Evolutionary conservation across 2,888 invertebrate species (phyloP).

Genomic region (Synergus laeviventris): DNA sequence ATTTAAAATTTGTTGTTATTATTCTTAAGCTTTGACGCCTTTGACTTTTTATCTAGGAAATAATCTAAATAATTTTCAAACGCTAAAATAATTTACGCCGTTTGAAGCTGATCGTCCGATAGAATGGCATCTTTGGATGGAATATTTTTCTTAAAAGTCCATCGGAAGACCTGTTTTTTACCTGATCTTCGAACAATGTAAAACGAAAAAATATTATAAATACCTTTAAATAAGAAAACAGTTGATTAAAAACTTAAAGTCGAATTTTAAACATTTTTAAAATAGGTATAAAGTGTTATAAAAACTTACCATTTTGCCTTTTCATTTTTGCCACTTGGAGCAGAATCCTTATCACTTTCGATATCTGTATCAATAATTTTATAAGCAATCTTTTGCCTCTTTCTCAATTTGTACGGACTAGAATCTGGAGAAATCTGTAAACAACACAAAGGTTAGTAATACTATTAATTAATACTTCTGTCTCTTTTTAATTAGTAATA

Average conservation of each 20-base stretch:
- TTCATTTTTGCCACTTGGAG: neutral
- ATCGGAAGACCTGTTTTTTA: neutral
- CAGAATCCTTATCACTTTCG: neutral
- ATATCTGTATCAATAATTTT: neutral
- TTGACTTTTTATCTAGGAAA: neutral
- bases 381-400: neutral
- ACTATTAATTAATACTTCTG: neutral
- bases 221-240: neutral
- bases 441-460: neutral
- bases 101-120: neutral
- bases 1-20: neutral
- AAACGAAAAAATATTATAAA: neutral
- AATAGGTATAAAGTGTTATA: neutral
- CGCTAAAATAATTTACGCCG: neutral
- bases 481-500: neutral
- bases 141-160: neutral
- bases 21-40: neutral
- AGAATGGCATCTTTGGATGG: neutral
- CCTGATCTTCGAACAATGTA: neutral
- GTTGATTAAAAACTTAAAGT: neutral
- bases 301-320: slow-evolving; percentile 12
- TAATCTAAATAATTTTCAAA: neutral
- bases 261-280: neutral
- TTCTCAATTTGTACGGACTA: slow-evolving; percentile 3
- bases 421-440: neutral